Evolutionary conservation across 2,888 invertebrate genomes (phyloP), one percentile per base, ranked within the genome.

Genomic region (Leuctra nigra): DNA sequence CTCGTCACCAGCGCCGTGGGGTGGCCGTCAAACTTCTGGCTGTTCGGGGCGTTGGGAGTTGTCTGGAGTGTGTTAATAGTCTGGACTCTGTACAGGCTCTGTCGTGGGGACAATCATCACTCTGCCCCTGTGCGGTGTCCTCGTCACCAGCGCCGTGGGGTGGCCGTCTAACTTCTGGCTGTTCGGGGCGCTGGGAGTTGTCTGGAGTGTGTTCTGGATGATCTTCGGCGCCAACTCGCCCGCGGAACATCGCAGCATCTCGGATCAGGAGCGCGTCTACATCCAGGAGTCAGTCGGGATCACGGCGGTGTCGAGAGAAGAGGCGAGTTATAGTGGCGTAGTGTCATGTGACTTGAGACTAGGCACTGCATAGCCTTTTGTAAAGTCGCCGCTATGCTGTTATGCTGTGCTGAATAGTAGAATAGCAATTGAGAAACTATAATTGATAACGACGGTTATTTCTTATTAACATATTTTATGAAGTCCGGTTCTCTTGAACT

Each of bases 101-200:
- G 87, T 87, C 67, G 77, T 90, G 9, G 92, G 92, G 4, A 88
- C 88, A 7, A 85, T 89, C 0, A 67, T 89, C 1, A 82, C 88
- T 64, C 70, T 90, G 66, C 78, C 86, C 13, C 72, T 82, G 20
- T 83, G 87, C n/a, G 91, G 91, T 0, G 73, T 82, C 2, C 74
- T 92, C 41, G 76, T 87, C 0, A 82, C 81, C 1, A 81, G 84
- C 0, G 63, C 72, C 0, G 74, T 80, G 65, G 90, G 90, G 1
- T 91, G 91, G 91, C 84, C 86, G 0, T 79, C 84, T 6, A 83
- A 85, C 57, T 90, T 90, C 70, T 91, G 90, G 67, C 69, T 82
- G 1, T 85, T 86, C 64, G 89, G 88, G 0, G 73, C 73, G 4
- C 67, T 81, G 1, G 83, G 84, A 0, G 67, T 81, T 0, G 20